These are phyloP conservation scores for Pluvianellus socialis DNA, from an alignment of 2,113 vertebrate species.

Conservation along the genomic window DNA sequence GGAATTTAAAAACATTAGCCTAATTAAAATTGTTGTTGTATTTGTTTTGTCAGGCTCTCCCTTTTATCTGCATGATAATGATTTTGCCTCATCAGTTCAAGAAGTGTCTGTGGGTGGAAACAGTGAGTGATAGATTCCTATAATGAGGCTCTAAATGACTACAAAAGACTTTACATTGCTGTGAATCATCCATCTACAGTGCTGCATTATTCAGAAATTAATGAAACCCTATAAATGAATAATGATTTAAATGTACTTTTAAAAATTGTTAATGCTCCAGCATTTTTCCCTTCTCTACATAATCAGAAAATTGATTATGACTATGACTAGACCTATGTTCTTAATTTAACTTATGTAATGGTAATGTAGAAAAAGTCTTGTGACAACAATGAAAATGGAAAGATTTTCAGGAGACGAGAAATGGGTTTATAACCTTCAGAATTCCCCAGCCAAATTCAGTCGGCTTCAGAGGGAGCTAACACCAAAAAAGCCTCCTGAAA, in stretches of 20 bases:
- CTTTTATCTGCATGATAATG: slow-evolving; percentile 36
- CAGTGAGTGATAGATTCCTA: slow-evolving; percentile 57
- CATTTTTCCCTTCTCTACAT: slow-evolving; percentile 21
- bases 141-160: slow-evolving; percentile 69
- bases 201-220: slow-evolving; percentile 68
- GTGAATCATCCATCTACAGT: slow-evolving; percentile 59
- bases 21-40: slow-evolving; percentile 47
- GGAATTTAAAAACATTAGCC: background rate
- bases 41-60: slow-evolving; percentile 46
- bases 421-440: background rate
- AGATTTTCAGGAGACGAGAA: background rate
- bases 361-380: background rate
- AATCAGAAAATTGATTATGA: slow-evolving; percentile 55
- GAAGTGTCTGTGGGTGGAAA: slow-evolving; percentile 32
- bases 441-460: background rate
- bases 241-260: slow-evolving; percentile 72
- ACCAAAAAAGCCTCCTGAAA: background rate
- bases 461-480: background rate
- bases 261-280: slow-evolving; percentile 63
- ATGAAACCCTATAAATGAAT: slow-evolving; percentile 71
- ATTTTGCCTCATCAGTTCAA: slow-evolving; percentile 47
- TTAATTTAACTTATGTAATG: slow-evolving; percentile 37
- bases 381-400: background rate
- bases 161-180: slow-evolving; percentile 46
- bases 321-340: slow-evolving; percentile 16